Base-by-base conservation (phyloP, 1,140 invertebrate species). In the Caenorhabditis inopinata region DNA sequence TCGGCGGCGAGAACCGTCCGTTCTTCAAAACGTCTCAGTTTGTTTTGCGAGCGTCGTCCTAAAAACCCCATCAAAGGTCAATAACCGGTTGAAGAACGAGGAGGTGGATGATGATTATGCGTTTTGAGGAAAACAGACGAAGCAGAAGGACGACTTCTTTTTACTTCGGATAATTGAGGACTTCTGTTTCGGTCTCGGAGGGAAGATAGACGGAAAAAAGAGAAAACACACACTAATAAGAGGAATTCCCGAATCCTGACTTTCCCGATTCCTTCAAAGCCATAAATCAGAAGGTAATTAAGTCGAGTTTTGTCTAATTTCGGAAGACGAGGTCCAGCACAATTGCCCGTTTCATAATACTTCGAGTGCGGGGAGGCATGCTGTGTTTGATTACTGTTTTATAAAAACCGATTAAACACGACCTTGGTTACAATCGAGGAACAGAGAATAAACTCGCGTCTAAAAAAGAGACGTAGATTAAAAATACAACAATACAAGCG, bases 81-180 rank as follows among this genome's bases (percentile, higher is more conserved):
- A 75, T 75, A 75, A 75, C 73, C 73, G 47, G 73, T 75, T 75
- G 47, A 75, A 75, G n/a, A n/a, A 14, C n/a, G n/a, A 27, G n/a
- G 47, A 76, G 48, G 47, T 49, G 48, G 45, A 46, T 47, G 68
- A 76, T 21, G 46, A 45, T 38, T 21, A 45, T 14, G 35, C 21
- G 35, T 46, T 11, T 14, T 35, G 27, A 51, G 16, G 48, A 48
- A 68, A 14, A 25, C 9, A 16, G 27, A 27, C 3, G 58, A 68
- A 16, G 5, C 6, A 21, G 35, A 14, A 75, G 11, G 12, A 45
- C 45, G 73, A 29, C 42, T 47, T 46, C 23, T 29, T 51, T 18
- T 51, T 51, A 51, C 23, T n/a, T n/a, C n/a, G 42, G 73, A 75
- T 46, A 47, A 75, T 75, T 46, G 42, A 75, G 46, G 27, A 18